Base-by-base conservation (phyloP, 2,797 vertebrate genomes). In the Hozukius guyotensis region DNA sequence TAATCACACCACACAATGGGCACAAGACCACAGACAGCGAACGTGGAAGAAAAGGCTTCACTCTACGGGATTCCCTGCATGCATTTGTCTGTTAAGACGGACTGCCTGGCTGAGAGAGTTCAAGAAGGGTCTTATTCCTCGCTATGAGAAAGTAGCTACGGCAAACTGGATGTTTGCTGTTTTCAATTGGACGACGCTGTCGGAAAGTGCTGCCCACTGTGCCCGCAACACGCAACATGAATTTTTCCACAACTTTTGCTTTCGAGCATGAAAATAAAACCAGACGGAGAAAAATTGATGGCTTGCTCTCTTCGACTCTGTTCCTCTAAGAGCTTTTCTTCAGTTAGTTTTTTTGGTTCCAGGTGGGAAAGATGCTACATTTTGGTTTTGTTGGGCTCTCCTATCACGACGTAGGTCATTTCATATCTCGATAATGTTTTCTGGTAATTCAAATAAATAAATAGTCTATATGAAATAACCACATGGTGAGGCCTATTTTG, bases 1-100 rank as follows among this genome's bases (percentile, higher is more conserved):
- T 89, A 93, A 93, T 90, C 90, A 88, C 81, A 72, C 20, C 81
- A 57, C 90, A 93, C 89, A 93, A 92, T 89, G 82, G 85, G 83
- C 84, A 91, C 86, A 74, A 81, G 86, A 91, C 82, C 86, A 86
- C 89, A 88, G 86, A 87, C 84, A 24, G 87, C 14, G 65, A 79
- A 74, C 72, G 52, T 53, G 32, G 65, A 86, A 84, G 89, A 87
- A 93, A 88, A 85, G 85, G 77, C 84, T 75, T 76, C 66, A 59
- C 87, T 84, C 88, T 1, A 69, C 10, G 74, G 88, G 87, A 91
- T 89, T 86, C 83, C 87, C 82, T 82, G 87, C 75, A 64, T 88
- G 84, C 70, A 52, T 85, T 86, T 83, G 75, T 84, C 78, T 82
- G 72, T 85, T 42, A 78, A 80, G 85, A 78, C 38, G 22, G 10